phyloP scores from a whole-genome alignment of 2,888 invertebrate species.

The Acholoe squamosa region DNA sequence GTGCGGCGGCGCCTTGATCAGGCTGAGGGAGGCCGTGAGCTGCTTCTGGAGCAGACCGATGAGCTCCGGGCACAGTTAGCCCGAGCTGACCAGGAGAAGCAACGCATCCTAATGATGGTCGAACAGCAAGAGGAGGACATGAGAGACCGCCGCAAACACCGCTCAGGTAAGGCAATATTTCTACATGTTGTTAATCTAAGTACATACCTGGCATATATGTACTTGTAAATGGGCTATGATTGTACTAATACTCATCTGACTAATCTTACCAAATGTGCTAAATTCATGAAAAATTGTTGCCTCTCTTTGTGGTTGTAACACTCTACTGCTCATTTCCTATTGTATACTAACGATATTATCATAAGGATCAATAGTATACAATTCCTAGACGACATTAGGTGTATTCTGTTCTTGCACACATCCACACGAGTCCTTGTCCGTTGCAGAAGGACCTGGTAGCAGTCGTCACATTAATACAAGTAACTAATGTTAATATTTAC shows the following conservation, averaged over 20 bases:
- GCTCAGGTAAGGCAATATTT: not conserved
- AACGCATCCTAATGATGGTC: conserved; percentile 73
- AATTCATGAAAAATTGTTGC: too few relatives aligned
- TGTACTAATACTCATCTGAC: too few relatives aligned
- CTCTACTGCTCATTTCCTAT: too few relatives aligned
- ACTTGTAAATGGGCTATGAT: too few relatives aligned
- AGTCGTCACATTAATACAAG: conserved; percentile 15
- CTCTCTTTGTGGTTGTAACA: too few relatives aligned
- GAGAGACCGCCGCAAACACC: conserved; percentile 46
- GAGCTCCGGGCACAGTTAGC: conserved; percentile 76
- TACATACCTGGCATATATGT: too few relatives aligned
- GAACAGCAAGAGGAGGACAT: conserved; percentile 78
- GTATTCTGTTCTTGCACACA: too few relatives aligned
- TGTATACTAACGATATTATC: too few relatives aligned
- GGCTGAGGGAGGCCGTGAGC: conserved; percentile 78
- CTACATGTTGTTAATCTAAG: too few relatives aligned
- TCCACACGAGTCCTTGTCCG: not conserved
- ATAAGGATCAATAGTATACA: too few relatives aligned
- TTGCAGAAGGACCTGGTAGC: conserved; percentile 41
- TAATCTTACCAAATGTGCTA: too few relatives aligned
- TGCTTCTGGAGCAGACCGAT: conserved; percentile 78
- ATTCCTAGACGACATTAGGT: too few relatives aligned
- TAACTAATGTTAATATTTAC: not conserved
- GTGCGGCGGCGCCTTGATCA: conserved; percentile 78
- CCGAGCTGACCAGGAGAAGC: conserved; percentile 75